phyloP scores from a whole-genome alignment of 2,797 vertebrate genomes.

The Sarcoramphus papa region DNA sequence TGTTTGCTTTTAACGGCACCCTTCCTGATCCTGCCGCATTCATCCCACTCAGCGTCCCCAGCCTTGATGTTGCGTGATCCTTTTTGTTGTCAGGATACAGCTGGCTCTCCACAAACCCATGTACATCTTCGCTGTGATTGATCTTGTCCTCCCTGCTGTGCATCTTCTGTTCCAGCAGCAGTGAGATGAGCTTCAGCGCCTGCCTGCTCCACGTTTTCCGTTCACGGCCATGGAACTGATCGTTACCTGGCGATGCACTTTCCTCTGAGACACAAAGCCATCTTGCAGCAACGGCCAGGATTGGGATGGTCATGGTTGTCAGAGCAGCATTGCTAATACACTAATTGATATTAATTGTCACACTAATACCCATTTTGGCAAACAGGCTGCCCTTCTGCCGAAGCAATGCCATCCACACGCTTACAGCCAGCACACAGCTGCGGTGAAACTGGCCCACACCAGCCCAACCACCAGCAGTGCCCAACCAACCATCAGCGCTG shows the following conservation, averaged over 20 bases:
- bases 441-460: neutral
- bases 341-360: neutral
- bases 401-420: neutral
- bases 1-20: neutral
- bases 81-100: neutral
- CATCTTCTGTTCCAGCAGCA: neutral
- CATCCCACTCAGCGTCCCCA: slow-evolving; percentile 50
- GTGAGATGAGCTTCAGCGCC: neutral
- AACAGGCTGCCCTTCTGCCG: neutral
- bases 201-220: neutral
- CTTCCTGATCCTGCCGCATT: neutral
- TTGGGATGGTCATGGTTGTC: neutral
- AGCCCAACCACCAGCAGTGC: neutral
- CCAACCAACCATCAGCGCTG: too few species aligned
- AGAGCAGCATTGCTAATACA: neutral
- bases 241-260: neutral
- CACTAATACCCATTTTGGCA: neutral
- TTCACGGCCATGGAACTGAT: neutral
- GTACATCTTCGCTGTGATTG: neutral
- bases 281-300: neutral
- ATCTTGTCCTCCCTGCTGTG: neutral
- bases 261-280: neutral
- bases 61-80: neutral
- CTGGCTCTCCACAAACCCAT: neutral
- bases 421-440: neutral